A percentile compares a stretch with the other conserved stretches of the same genome.
Conservation (phyloP, 2,888 invertebrate genomes). For the Campoplex capitator region DNA sequence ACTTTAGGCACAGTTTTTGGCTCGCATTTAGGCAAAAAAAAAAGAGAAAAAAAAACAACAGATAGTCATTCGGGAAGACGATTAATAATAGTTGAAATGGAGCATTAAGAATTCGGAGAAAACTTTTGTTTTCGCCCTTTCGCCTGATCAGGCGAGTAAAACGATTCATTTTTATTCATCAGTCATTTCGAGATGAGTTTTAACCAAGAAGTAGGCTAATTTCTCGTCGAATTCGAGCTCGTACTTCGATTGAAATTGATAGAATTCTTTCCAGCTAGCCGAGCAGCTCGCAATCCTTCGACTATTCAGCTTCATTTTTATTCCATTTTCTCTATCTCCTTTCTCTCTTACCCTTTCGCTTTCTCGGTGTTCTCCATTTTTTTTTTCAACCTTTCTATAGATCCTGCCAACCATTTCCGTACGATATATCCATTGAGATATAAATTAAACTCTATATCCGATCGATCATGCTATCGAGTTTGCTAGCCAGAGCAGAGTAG, state of each 20-base stretch:
- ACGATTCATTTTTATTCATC: slow-evolving; percentile 13
- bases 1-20: background rate
- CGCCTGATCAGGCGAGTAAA: background rate
- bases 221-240: slow-evolving; percentile 9
- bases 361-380: background rate
- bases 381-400: background rate
- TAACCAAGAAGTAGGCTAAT: background rate
- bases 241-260: background rate
- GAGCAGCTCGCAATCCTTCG: background rate
- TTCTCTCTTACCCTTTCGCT: background rate
- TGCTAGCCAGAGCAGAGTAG: slow-evolving; percentile 13
- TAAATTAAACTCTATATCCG: slow-evolving; percentile 57
- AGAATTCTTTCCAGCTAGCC: background rate
- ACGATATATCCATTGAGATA: slow-evolving; percentile 24
- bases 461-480: slow-evolving; percentile 63
- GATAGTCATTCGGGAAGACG: background rate
- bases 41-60: background rate
- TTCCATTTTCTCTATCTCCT: background rate
- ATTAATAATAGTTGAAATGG: background rate
- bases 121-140: background rate
- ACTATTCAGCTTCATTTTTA: slow-evolving; percentile 29
- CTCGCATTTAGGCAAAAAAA: too few relatives aligned
- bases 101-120: background rate
- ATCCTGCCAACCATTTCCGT: slow-evolving; percentile 20
- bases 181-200: slow-evolving; percentile 9